Percentiles rank a stretch among this genome's conserved stretches.
Evolutionary conservation across 1,140 invertebrate genomes (phyloP).

Genomic region (Pollicipes pollicipes): DNA sequence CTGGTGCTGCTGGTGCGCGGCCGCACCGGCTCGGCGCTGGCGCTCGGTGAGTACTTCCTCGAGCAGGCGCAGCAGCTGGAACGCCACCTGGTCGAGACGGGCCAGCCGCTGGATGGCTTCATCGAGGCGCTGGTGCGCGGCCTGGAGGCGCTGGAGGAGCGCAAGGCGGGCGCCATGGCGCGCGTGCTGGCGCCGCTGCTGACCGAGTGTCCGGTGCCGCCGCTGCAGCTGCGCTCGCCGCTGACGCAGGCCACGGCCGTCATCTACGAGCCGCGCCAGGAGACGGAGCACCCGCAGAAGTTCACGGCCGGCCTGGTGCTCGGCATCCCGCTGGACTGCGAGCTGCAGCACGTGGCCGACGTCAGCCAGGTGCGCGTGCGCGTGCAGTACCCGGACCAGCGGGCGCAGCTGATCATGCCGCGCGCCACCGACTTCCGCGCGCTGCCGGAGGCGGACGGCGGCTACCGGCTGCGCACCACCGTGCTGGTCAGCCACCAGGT

Average conservation of each 20-base stretch:
- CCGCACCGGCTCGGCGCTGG: constrained; percentile 38
- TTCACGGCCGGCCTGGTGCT: constrained; percentile 81
- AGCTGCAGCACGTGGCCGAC: constrained; percentile 59
- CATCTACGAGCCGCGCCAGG: constrained; percentile 64
- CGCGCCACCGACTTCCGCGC: constrained; percentile 35
- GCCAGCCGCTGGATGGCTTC: constrained; percentile 41
- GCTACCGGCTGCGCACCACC: constrained; percentile 54
- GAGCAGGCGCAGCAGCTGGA: constrained; percentile 39
- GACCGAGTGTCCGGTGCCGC: constrained; percentile 28
- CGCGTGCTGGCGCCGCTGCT: constrained; percentile 62
- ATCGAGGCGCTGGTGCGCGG: constrained; percentile 58
- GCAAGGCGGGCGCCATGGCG: constrained; percentile 64
- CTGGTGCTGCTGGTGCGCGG: constrained; percentile 51
- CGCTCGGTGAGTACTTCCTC: constrained; percentile 42
- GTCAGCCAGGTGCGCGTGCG: constrained; percentile 53
- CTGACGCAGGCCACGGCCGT: constrained; percentile 47
- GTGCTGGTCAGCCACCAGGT: constrained; percentile 69
- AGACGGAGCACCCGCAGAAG: constrained; percentile 69
- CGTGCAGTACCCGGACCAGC: constrained; percentile 81
- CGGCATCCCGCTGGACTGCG: constrained; percentile 65
- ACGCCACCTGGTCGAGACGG: constrained; percentile 15
- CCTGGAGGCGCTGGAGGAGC: constrained; percentile 54
- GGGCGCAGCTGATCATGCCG: constrained; percentile 61
- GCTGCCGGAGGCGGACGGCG: constrained; percentile 19
- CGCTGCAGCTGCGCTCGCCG: constrained; percentile 27